Evolutionary conservation across 2,888 invertebrate species (phyloP).

Genomic region (Glyphotaelius pellucidus): DNA sequence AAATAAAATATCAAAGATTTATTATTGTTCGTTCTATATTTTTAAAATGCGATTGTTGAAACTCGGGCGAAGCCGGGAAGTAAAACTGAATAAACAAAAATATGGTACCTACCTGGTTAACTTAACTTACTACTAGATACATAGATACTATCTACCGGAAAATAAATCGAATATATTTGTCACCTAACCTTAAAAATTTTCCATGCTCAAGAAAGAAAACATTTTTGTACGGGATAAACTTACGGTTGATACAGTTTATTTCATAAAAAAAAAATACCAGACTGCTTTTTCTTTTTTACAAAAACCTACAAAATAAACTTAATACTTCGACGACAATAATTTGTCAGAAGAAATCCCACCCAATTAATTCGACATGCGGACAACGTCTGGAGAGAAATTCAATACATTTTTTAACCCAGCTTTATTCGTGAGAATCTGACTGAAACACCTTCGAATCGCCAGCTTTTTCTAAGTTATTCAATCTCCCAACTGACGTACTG

Average conservation of each 20-base stretch:
- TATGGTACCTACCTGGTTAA: no score
- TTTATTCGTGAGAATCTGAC: slow-evolving; percentile 37
- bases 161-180: no score
- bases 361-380: slow-evolving; percentile 55
- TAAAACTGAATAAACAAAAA: no score
- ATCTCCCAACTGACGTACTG: slow-evolving; percentile 28
- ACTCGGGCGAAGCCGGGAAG: no score
- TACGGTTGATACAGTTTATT: background rate
- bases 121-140: no score
- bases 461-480: slow-evolving; percentile 34
- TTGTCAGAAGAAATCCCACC: slow-evolving; percentile 27
- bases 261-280: background rate
- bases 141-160: no score
- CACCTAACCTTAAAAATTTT: no score
- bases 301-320: background rate
- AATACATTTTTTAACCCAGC: slow-evolving; percentile 43
- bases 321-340: background rate
- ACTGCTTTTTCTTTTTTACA: background rate
- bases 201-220: background rate
- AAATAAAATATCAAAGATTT: no score
- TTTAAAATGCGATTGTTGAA: no score
- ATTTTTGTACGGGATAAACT: background rate
- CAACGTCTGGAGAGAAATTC: slow-evolving; percentile 57
- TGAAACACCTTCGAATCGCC: slow-evolving; percentile 30
- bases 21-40: no score